Evolutionary conservation across 37 sponge, comb jelly and placozoan genomes (phyloP).

Genomic region (Agelas oroides): DNA sequence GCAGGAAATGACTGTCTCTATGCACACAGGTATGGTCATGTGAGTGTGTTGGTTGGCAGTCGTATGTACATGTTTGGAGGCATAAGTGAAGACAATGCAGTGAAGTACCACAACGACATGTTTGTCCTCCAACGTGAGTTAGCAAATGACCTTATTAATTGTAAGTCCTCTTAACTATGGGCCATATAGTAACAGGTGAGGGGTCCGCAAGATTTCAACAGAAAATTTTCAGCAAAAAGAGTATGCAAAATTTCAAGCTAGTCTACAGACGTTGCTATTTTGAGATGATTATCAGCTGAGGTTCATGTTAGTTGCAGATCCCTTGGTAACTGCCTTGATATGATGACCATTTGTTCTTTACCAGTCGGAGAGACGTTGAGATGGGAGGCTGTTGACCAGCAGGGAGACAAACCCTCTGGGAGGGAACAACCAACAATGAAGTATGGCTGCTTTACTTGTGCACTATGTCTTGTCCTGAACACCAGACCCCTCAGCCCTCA

Average conservation of each 20-base stretch:
- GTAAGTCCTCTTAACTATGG: too few species aligned
- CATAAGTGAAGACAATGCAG: slow-evolving; percentile 25
- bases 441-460: too few species aligned
- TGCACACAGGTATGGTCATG: slow-evolving; percentile 68
- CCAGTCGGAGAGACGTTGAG: slow-evolving; percentile 29
- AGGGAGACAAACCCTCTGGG: slow-evolving; percentile 56
- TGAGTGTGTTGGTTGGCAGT: slow-evolving; percentile 28
- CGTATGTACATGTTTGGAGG: slow-evolving; percentile 74
- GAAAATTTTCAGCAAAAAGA: too few species aligned
- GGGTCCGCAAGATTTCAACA: too few species aligned
- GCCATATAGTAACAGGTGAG: too few species aligned
- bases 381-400: slow-evolving; percentile 61
- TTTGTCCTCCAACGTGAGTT: slow-evolving; percentile 60
- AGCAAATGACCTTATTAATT: too few species aligned
- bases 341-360: neutral
- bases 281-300: too few species aligned
- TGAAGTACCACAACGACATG: slow-evolving; percentile 55
- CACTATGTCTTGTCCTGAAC: neutral
- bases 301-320: too few species aligned
- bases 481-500: neutral
- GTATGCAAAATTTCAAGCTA: too few species aligned
- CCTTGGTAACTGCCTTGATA: too few species aligned
- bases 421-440: slow-evolving; percentile 63
- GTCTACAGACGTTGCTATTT: too few species aligned
- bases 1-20: too few species aligned